Conservation (phyloP, 2,888 invertebrate genomes). For the Helobdella robusta region DNA sequence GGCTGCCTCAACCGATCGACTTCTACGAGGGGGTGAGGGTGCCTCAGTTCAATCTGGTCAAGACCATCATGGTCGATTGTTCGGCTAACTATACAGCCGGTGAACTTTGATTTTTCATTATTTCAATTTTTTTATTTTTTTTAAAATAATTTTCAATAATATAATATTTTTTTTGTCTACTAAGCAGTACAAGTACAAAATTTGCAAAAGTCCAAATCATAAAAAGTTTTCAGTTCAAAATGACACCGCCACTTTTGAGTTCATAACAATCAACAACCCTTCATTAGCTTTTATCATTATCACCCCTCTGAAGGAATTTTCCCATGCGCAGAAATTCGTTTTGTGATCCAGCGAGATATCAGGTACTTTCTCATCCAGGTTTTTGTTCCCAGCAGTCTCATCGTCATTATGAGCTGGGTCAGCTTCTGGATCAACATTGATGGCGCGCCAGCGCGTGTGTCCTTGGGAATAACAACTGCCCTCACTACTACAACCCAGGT, state of each 20-base stretch:
- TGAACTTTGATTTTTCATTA: too few relatives aligned
- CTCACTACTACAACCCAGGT: slow-evolving; percentile 23
- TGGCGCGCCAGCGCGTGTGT: slow-evolving; percentile 22
- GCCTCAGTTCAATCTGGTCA: slow-evolving; percentile 14
- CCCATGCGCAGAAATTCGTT: slow-evolving; percentile 21
- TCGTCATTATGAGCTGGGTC: slow-evolving; percentile 23
- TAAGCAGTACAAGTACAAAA: too few relatives aligned
- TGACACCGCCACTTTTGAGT: too few relatives aligned
- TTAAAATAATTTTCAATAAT: too few relatives aligned
- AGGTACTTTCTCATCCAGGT: slow-evolving; percentile 23
- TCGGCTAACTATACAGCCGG: slow-evolving; percentile 12
- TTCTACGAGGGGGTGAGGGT: slow-evolving; percentile 6
- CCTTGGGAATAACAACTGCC: slow-evolving; percentile 19
- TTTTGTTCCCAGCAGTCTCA: slow-evolving; percentile 20
- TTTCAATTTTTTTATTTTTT: too few relatives aligned
- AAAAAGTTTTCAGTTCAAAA: too few relatives aligned
- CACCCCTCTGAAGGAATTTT: slow-evolving; percentile 5
- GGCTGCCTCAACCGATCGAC: slow-evolving; percentile 19
- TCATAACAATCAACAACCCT: background rate
- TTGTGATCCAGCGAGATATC: slow-evolving; percentile 23
- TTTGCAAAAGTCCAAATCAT: too few relatives aligned
- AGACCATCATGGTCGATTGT: background rate
- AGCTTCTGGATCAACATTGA: slow-evolving; percentile 24
- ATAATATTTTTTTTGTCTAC: too few relatives aligned
- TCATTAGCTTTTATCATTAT: background rate